Evolutionary conservation across 2,797 vertebrate genomes (phyloP), one percentile per base, ranked within the genome.

Genomic region (Trematomus bernacchii): DNA sequence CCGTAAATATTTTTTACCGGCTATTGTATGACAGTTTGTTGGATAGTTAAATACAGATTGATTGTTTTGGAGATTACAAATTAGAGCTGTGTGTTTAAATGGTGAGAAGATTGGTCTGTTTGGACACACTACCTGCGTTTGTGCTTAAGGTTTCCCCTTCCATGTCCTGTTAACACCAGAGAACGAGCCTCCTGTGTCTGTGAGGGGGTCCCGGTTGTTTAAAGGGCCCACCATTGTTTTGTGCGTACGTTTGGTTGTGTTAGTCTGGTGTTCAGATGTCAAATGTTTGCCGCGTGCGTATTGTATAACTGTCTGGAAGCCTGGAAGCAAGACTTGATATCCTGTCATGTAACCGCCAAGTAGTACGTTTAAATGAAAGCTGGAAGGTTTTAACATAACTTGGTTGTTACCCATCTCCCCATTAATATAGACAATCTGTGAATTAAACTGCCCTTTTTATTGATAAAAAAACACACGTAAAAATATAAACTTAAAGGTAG

Each of bases 1-100:
- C 11, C 10, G 50, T 91, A 92, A 93, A 93, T 92, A 93, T 88
- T 92, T 92, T 76, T 77, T 47, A 54, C 90, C 81, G 80, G 77
- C 89, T 83, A 91, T 93, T 93, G 91, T 92, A 64, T 62, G 61
- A 80, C 44, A 79, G 85, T 84, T 86, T 88, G 85, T 74, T 46
- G 27, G 23, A 86, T 71, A 73, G 73, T 73, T 80, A 81, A 83
- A 78, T 74, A 79, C 73, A 77, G 43, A 75, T 69, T 64, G 84
- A 90, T 91, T 16, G 79, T 57, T 77, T 58, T 55, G 62, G 19
- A 82, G 85, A 91, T 91, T 87, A 85, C 64, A 58, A 59, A 62
- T 76, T 66, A 71, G 68, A 77, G 59, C 10, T 5, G 64, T 68
- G 74, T 82, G 78, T 90, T 85, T 87, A 79, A 87, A 89, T 65